A percentile compares a stretch with the other conserved stretches of the same genome.
phyloP scores from a whole-genome alignment of 2,888 invertebrate species.

The Metalampra italica region DNA sequence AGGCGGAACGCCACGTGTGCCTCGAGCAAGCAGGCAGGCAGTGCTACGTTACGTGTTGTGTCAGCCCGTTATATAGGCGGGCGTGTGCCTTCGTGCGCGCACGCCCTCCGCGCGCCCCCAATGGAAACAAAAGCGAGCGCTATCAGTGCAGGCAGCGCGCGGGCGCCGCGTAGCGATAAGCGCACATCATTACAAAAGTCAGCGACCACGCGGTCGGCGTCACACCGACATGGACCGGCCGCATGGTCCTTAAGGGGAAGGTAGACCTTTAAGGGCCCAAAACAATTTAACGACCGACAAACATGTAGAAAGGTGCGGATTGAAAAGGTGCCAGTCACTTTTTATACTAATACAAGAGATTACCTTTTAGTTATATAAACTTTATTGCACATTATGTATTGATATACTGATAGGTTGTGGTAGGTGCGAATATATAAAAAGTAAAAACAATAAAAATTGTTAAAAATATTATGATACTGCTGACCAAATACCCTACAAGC shows the following conservation, averaged over 20 bases:
- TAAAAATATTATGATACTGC: no score
- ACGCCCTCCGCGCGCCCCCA: slow-evolving; percentile 64
- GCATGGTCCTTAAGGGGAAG: slow-evolving; percentile 63
- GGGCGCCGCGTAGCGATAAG: slow-evolving; percentile 19
- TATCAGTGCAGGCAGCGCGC: slow-evolving; percentile 23
- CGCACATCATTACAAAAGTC: slow-evolving; percentile 42
- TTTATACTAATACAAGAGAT: no score
- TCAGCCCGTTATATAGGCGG: slow-evolving; percentile 50
- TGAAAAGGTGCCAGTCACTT: no score
- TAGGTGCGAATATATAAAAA: no score
- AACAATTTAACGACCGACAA: no score
- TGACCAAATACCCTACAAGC: no score
- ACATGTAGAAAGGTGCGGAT: no score
- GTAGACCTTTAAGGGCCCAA: not conserved
- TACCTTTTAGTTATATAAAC: no score
- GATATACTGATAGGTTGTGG: no score
- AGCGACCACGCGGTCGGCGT: slow-evolving; percentile 50
- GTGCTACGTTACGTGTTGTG: slow-evolving; percentile 32
- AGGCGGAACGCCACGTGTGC: slow-evolving; percentile 33
- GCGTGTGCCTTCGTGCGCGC: slow-evolving; percentile 52
- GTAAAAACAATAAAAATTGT: no score
- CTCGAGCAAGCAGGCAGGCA: slow-evolving; percentile 41
- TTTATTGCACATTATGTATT: no score
- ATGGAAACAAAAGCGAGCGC: slow-evolving; percentile 43
- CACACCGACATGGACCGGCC: slow-evolving; percentile 42